Evolutionary conservation across 2,797 vertebrate genomes (phyloP).

Genomic region (Chelon labrosus): DNA sequence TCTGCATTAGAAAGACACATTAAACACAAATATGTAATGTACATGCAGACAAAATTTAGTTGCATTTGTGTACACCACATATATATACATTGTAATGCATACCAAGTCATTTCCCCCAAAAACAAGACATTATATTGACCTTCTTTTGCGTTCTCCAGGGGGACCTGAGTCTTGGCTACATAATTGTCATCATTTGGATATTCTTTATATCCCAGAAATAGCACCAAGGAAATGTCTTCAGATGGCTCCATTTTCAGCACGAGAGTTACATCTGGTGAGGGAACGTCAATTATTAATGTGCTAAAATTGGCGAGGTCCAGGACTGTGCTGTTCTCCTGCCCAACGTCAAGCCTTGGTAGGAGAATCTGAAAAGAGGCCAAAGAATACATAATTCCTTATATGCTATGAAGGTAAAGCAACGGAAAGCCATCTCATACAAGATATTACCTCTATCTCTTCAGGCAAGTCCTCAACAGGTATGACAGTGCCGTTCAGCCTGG

Average conservation of each 20-base stretch:
- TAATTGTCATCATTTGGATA: constrained; percentile 87
- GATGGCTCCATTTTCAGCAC: constrained; percentile 91
- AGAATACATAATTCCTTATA: constrained; percentile 9
- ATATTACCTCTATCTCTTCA: constrained; percentile 91
- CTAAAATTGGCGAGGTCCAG: constrained; percentile 88
- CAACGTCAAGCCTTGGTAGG: constrained; percentile 83
- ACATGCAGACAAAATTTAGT: not conserved
- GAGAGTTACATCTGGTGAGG: constrained; percentile 84
- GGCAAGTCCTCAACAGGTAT: constrained; percentile 88
- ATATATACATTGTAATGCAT: not conserved
- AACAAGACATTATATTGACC: constrained; percentile 53
- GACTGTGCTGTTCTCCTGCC: constrained; percentile 82
- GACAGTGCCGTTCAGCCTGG: constrained; percentile 83
- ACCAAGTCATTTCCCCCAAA: not conserved
- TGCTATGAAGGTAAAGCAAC: not conserved
- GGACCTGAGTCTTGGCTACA: constrained; percentile 83
- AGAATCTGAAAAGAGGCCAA: constrained; percentile 84
- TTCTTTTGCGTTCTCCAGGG: constrained; percentile 75
- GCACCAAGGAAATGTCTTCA: constrained; percentile 82
- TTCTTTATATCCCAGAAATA: constrained; percentile 88
- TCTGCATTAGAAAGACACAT: constrained; percentile 76
- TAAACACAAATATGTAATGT: not conserved
- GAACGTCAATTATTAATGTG: constrained; percentile 89
- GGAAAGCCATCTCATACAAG: not conserved
- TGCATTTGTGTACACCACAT: not conserved